Evolutionary conservation across 2,113 vertebrate genomes (phyloP), one percentile per base, ranked within the genome.

Genomic region (Glaucomys volans): DNA sequence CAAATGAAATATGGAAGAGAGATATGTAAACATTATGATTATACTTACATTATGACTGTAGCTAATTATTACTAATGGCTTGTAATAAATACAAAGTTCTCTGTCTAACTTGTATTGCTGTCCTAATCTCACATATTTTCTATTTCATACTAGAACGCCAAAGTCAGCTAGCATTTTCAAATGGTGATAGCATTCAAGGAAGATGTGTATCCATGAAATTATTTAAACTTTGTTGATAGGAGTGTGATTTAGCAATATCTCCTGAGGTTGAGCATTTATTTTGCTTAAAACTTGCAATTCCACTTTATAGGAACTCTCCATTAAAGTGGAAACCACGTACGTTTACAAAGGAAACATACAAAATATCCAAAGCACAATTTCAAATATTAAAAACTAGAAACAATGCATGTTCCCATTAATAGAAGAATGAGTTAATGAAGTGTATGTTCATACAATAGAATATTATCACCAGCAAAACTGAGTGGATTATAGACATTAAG

Each of bases 141-240:
- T 72, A 66, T 93, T 95, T 95, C 67, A 91, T 17, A 35, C 11
- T 87, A 72, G 18, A 40, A 69, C 83, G 72, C 4, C 20, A 64
- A 87, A 35, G 32, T 52, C 64, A 91, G 54, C 0, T 17, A 52
- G 30, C 66, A 47, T 57, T 57, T 50, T 42, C 30, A 87, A 1
- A n/a, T 16, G 30, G 32, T 64, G 52, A 87, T 79, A 83, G 28
- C 90, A 92, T 81, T 87, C 18, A 91, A 87, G 30, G 54, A 84
- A 18, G 4, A 37, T 37, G 1, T 17, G 42, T 28, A 40, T 57
- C 3, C 32, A 20, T 28, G 17, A 13, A 37, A 30, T 87, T 75
- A 91, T 62, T 91, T 42, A 59, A 40, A 30, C 37, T 35, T 28
- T 62, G 32, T 26, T 84, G 8, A 13, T 47, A 35, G 26, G 20